These are phyloP conservation scores for Drosophila koepferae DNA, from an alignment of 2,888 invertebrate genomes.

Conservation along the genomic window DNA sequence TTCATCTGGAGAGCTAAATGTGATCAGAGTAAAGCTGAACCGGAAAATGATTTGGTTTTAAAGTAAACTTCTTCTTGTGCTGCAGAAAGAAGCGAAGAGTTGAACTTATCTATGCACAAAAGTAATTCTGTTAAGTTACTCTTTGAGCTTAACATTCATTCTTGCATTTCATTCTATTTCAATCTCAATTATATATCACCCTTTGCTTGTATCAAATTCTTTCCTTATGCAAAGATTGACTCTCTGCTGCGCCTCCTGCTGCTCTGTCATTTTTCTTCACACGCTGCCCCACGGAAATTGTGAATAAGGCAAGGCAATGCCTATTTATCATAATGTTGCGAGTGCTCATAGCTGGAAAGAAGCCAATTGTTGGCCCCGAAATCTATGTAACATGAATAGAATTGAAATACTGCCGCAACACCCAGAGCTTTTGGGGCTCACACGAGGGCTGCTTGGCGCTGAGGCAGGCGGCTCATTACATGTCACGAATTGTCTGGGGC, in stretches of 20 bases:
- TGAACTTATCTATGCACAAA: not conserved
- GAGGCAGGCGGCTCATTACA: conserved; percentile 42
- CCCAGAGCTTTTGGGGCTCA: conserved; percentile 5
- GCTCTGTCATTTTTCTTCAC: not conserved
- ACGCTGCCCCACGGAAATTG: not conserved
- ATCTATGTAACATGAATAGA: conserved; percentile 19
- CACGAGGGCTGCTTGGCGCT: conserved; percentile 2
- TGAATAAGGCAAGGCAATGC: conserved; percentile 10
- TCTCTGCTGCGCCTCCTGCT: not conserved
- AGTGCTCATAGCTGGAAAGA: conserved; percentile 2
- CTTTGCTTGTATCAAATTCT: not conserved
- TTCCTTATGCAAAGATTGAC: not conserved
- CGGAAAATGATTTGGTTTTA: not conserved
- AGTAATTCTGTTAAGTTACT: not conserved
- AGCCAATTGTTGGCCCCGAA: conserved; percentile 7
- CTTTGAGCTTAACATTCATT: not conserved
- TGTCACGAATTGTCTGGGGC: conserved; percentile 61
- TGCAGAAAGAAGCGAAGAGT: not conserved
- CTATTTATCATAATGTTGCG: conserved; percentile 5
- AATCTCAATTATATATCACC: not conserved
- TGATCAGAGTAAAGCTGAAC: not conserved
- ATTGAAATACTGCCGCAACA: conserved; percentile 33
- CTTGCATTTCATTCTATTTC: not conserved
- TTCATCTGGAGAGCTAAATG: not conserved
- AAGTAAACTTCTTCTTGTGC: not conserved